Conservation (phyloP, 1,140 invertebrate genomes). For the Protaetia brevitarsis region DNA sequence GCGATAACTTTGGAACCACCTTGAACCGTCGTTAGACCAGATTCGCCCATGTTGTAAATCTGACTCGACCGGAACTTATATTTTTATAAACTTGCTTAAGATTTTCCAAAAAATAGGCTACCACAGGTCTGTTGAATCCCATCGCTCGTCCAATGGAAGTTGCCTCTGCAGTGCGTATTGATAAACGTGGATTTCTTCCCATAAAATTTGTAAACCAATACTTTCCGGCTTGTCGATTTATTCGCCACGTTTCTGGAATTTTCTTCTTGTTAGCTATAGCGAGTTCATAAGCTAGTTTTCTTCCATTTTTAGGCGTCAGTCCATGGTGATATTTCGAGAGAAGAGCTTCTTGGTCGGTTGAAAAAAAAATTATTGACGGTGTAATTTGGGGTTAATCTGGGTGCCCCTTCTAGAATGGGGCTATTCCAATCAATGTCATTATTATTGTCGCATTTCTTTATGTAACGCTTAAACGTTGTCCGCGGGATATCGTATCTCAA, state of each 20-base stretch:
- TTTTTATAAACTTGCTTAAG: slow-evolving; percentile 11
- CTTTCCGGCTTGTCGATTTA: neutral
- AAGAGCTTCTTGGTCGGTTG: neutral
- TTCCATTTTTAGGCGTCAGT: neutral
- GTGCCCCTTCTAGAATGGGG: neutral
- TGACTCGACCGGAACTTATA: slow-evolving; percentile 36
- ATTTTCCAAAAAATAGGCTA: slow-evolving; percentile 12
- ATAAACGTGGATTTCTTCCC: neutral
- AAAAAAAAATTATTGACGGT: neutral
- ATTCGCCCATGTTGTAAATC: slow-evolving; percentile 50
- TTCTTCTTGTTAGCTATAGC: neutral
- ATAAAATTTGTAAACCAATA: neutral
- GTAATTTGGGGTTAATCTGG: neutral
- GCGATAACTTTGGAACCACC: slow-evolving; percentile 40
- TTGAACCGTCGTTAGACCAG: slow-evolving; percentile 49
- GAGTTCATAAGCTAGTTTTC: neutral
- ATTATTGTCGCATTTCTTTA: neutral
- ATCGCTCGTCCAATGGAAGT: slow-evolving; percentile 41
- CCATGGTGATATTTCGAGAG: neutral
- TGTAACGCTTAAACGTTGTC: neutral
- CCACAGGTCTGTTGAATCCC: slow-evolving; percentile 40
- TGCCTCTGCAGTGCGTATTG: slow-evolving; percentile 32
- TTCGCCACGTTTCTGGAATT: neutral
- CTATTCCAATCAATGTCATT: neutral
- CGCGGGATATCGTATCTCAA: neutral